Evolutionary conservation across 2,113 vertebrate genomes (phyloP).

Genomic region (Hystrix cristata): DNA sequence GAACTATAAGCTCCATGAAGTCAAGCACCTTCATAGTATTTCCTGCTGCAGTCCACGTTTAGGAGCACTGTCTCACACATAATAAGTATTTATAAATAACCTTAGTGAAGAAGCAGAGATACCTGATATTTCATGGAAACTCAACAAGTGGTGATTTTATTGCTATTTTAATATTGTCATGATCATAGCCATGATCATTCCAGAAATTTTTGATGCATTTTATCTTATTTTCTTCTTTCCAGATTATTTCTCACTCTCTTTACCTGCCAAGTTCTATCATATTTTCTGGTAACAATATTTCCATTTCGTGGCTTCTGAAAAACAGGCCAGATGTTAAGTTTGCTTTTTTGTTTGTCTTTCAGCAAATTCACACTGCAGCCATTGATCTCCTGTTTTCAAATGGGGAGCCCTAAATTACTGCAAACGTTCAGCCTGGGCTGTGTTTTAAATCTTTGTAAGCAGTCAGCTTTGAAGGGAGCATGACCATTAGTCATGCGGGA

Average conservation of each 20-base stretch:
- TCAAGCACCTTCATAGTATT: background rate
- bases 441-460: slow-evolving; percentile 57
- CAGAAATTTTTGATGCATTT: background rate
- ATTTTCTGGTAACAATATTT: slow-evolving; percentile 68
- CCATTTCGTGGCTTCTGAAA: slow-evolving; percentile 62
- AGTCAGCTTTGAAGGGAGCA: slow-evolving; percentile 30
- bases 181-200: background rate
- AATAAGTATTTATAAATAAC: background rate
- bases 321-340: slow-evolving; percentile 69
- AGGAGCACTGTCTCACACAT: background rate
- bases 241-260: background rate
- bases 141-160: background rate
- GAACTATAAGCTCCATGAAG: background rate
- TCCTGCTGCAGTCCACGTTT: background rate
- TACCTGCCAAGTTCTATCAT: slow-evolving; percentile 21
- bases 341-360: slow-evolving; percentile 68
- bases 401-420: slow-evolving; percentile 57
- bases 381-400: slow-evolving; percentile 58
- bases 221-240: background rate
- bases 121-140: background rate
- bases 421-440: background rate
- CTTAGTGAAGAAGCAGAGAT: slow-evolving; percentile 13
- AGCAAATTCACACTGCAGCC: slow-evolving; percentile 63
- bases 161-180: background rate
- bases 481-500: background rate